A percentile compares a stretch with the other conserved stretches of the same genome.
These are phyloP conservation scores for Poeciliopsis turrubarensis DNA, from an alignment of 2,113 vertebrate species.

Conservation along the genomic window DNA sequence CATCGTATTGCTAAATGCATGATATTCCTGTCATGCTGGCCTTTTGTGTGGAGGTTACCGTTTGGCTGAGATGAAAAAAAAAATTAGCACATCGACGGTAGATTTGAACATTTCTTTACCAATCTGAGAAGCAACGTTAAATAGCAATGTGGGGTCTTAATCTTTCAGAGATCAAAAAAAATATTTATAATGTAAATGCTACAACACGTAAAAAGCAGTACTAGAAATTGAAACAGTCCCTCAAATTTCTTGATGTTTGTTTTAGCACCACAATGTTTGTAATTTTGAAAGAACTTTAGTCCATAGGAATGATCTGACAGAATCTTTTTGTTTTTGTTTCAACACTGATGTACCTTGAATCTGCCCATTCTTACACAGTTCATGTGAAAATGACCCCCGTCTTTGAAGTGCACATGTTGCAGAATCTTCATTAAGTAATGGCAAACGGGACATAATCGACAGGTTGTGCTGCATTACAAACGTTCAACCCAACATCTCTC, in stretches of 20 bases:
- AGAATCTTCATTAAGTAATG: background rate
- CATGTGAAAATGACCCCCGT: background rate
- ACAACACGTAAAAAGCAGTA: too few species aligned
- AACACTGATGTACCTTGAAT: background rate
- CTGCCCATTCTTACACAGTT: too few species aligned
- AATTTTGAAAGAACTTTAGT: too few species aligned
- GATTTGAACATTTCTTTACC: background rate
- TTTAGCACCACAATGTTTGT: too few species aligned
- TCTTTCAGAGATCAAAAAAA: too few species aligned
- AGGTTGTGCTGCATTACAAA: background rate
- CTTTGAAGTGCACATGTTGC: background rate
- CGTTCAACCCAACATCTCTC: background rate
- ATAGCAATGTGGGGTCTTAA: background rate
- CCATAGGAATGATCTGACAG: background rate
- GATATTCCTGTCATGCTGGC: too few species aligned
- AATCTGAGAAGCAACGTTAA: background rate
- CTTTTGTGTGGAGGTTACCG: background rate
- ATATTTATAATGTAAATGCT: too few species aligned
- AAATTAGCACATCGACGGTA: too few species aligned
- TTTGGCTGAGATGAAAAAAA: background rate
- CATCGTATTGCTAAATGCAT: background rate
- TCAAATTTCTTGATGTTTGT: too few species aligned
- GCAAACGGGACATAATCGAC: background rate
- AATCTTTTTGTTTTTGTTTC: background rate
- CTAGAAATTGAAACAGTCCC: too few species aligned